Percentiles rank a stretch among this genome's conserved stretches.
These are phyloP conservation scores for Capricornis sumatraensis DNA, from an alignment of 2,113 vertebrate species.

Conservation along the genomic window DNA sequence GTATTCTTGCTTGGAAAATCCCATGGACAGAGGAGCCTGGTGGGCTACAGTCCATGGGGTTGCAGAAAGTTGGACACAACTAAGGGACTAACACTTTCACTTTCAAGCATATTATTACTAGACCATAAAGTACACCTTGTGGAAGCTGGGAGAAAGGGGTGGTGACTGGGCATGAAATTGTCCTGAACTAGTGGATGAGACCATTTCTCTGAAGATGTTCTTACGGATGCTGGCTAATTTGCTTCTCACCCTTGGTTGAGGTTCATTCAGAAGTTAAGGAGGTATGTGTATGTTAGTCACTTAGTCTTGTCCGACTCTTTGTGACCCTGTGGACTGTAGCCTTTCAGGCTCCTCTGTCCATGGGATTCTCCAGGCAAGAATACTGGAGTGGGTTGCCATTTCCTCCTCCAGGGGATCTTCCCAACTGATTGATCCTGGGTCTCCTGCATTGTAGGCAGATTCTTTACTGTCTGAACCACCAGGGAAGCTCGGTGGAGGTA, in stretches of 20 bases:
- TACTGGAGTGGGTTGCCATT: neutral
- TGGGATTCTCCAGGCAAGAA: neutral
- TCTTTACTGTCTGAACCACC: neutral
- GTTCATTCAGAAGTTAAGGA: neutral
- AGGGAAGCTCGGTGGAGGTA: neutral
- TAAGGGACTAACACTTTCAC: neutral
- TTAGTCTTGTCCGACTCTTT: neutral
- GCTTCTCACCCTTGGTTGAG: neutral
- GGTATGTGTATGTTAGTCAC: neutral
- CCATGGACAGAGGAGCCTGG: neutral
- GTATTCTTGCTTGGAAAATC: neutral
- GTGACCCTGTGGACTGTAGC: neutral
- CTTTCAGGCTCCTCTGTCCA: neutral
- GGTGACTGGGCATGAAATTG: too few species aligned
- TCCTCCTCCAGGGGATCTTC: neutral
- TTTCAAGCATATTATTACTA: neutral
- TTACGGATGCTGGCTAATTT: neutral
- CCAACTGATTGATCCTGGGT: neutral
- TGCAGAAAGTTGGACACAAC: neutral
- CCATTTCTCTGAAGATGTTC: neutral
- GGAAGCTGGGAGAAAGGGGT: neutral
- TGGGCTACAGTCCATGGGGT: neutral
- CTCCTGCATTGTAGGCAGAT: neutral
- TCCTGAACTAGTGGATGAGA: neutral
- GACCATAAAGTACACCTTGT: neutral